A percentile compares a stretch with the other conserved stretches of the same genome.
phyloP scores from a whole-genome alignment of 2,888 invertebrate species.

The Mechanitis messenoides region DNA sequence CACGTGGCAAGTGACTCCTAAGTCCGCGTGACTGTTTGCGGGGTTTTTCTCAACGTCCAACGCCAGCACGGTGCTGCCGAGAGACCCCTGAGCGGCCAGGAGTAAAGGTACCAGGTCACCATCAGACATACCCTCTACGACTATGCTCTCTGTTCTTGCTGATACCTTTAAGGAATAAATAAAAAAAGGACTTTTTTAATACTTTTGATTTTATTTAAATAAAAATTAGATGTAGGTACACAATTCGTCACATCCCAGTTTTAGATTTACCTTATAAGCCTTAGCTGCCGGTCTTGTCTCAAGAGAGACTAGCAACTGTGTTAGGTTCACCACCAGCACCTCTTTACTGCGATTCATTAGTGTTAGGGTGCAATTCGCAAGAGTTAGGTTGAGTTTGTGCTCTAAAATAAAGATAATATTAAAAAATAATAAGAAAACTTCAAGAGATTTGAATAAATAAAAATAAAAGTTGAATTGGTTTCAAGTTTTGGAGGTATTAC shows the following conservation, averaged over 20 bases:
- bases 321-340: slow-evolving; percentile 82
- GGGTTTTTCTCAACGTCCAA: slow-evolving; percentile 86
- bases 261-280: slow-evolving; percentile 75
- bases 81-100: slow-evolving; percentile 58
- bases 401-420: slow-evolving; percentile 65
- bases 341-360: slow-evolving; percentile 82
- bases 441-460: no score
- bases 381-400: slow-evolving; percentile 84
- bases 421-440: not conserved
- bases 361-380: slow-evolving; percentile 83
- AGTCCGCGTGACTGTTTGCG: slow-evolving; percentile 79
- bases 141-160: slow-evolving; percentile 83
- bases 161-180: slow-evolving; percentile 56
- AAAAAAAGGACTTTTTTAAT: not conserved
- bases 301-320: slow-evolving; percentile 82
- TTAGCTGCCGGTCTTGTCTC: slow-evolving; percentile 81
- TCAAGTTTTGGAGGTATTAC: not conserved
- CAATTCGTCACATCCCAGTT: no score
- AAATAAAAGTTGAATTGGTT: no score
- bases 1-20: slow-evolving; percentile 80
- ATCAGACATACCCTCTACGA: slow-evolving; percentile 84
- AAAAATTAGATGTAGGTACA: not conserved
- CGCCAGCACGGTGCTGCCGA: slow-evolving; percentile 82
- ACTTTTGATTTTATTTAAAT: not conserved
- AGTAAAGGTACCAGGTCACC: slow-evolving; percentile 84